phyloP scores from a whole-genome alignment of 2,888 invertebrate genomes.

The Octonoba sinensis region DNA sequence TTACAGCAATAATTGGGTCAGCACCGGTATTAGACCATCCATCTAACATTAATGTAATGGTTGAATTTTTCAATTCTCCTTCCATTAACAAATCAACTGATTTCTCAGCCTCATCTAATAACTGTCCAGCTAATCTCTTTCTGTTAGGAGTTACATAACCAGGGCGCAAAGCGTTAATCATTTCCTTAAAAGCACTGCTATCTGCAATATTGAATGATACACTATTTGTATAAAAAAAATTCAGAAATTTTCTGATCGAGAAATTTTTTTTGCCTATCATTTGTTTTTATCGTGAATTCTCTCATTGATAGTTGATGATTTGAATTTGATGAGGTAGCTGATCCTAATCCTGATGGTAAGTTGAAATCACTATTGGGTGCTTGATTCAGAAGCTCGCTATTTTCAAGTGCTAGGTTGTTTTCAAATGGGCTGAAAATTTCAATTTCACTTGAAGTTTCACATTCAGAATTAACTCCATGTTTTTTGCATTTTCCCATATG shows the following conservation, averaged over 20 bases:
- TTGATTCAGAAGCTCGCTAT: too few species aligned
- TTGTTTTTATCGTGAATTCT: neutral
- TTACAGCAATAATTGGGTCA: constrained; percentile 8
- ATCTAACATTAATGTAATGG: constrained; percentile 6
- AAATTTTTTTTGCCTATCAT: neutral
- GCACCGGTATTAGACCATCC: constrained; percentile 6
- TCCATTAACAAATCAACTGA: neutral
- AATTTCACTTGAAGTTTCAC: neutral
- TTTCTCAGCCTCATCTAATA: constrained; percentile 3
- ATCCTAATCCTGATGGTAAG: neutral
- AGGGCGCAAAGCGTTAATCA: neutral
- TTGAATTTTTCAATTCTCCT: neutral
- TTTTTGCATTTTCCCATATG: neutral
- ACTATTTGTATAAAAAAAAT: neutral
- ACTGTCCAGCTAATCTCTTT: neutral
- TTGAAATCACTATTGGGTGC: neutral
- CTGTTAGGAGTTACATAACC: neutral
- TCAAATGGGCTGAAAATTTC: neutral
- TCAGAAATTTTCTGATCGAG: neutral
- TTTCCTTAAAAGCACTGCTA: neutral
- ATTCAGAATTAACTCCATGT: neutral
- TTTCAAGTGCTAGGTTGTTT: neutral
- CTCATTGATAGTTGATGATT: neutral
- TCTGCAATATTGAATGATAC: neutral
- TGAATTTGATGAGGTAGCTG: neutral